Percentiles rank a stretch among this genome's conserved stretches.
Evolutionary conservation across 2,888 invertebrate species (phyloP).

Genomic region (Papilio elwesi): DNA sequence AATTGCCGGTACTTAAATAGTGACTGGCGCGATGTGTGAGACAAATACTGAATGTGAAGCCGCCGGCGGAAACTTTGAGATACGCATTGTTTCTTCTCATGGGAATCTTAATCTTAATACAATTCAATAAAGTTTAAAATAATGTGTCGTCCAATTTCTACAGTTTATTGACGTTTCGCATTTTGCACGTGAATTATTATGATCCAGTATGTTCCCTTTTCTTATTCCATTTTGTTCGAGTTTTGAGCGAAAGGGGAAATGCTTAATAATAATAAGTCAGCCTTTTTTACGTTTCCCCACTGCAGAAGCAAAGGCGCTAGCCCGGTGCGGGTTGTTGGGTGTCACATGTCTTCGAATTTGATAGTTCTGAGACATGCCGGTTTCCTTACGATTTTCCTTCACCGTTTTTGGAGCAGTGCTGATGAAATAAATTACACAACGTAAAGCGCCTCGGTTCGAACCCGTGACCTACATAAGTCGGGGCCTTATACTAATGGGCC

Average conservation of each 20-base stretch:
- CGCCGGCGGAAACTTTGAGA: conserved; percentile 50
- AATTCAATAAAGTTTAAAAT: conserved; percentile 20
- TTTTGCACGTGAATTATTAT: conserved; percentile 56
- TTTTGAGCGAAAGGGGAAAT: conserved; percentile 49
- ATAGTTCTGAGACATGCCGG: too few species aligned
- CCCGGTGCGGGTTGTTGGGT: too few species aligned
- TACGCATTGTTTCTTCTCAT: conserved; percentile 36
- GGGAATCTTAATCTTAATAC: conserved; percentile 36
- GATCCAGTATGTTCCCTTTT: conserved; percentile 50
- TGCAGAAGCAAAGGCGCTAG: too few species aligned
- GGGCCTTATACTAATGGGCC: too few species aligned
- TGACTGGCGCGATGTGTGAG: conserved; percentile 61
- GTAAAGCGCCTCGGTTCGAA: too few species aligned
- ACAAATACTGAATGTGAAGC: conserved; percentile 62
- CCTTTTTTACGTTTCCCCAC: too few species aligned
- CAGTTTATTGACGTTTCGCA: conserved; percentile 49
- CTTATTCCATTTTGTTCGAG: conserved; percentile 52
- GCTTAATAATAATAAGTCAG: too few species aligned
- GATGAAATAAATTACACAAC: too few species aligned
- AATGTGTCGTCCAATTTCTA: conserved; percentile 32
- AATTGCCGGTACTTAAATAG: conserved; percentile 64
- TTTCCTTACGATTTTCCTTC: too few species aligned
- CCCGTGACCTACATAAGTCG: too few species aligned
- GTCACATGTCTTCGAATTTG: too few species aligned
- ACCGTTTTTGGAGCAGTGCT: too few species aligned